These are phyloP conservation scores for Caenorhabditis briggsae DNA, from an alignment of 1,140 invertebrate species.

Conservation along the genomic window DNA sequence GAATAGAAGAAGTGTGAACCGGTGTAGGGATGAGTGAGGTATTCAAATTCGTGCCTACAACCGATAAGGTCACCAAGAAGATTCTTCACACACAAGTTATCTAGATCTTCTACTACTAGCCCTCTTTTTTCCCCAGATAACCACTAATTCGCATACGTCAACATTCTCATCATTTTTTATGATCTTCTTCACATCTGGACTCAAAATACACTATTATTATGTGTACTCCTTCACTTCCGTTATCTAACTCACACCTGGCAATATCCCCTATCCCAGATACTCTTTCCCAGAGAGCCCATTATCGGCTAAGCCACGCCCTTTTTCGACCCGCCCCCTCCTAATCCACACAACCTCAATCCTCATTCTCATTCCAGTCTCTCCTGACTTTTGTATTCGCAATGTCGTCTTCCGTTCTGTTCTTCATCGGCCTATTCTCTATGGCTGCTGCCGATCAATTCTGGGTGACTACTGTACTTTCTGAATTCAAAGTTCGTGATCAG, in stretches of 20 bases:
- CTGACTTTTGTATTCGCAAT: background rate
- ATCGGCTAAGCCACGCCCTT: background rate
- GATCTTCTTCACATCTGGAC: background rate
- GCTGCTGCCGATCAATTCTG: constrained; percentile 6
- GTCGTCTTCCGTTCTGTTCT: background rate
- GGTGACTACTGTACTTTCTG: constrained; percentile 11
- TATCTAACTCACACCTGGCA: no score
- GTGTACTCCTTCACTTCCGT: no score
- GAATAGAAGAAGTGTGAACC: no score
- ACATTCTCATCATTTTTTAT: background rate
- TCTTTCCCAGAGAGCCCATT: background rate
- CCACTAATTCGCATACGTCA: background rate
- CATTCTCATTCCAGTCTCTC: constrained; percentile 28
- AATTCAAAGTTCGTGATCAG: constrained; percentile 37
- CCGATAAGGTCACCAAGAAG: no score
- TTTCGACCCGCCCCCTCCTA: background rate
- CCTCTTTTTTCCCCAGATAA: no score
- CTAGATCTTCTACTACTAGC: background rate
- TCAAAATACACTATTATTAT: no score
- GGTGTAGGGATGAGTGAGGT: no score
- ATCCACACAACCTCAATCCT: no score
- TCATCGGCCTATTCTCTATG: background rate
- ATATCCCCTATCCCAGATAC: no score
- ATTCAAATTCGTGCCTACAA: no score
- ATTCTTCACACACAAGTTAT: no score